Conservation (phyloP, 2,888 invertebrate species). For the Ypsolopha sequella region DNA sequence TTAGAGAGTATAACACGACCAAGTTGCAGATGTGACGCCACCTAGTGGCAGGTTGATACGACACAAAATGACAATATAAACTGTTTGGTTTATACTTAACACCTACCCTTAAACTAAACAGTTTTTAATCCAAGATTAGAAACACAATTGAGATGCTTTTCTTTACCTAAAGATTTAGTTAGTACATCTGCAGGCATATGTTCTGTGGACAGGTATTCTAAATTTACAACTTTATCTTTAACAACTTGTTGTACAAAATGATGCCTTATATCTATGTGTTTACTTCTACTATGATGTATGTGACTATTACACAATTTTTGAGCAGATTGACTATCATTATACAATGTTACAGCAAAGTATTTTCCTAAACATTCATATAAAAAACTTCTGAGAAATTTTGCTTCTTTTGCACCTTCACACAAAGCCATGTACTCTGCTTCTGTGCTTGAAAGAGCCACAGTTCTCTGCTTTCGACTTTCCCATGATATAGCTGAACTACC, state of each 20-base stretch:
- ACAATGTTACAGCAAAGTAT: not conserved
- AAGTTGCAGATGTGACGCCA: too few relatives aligned
- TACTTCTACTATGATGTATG: slow-evolving; percentile 5
- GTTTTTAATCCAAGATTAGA: slow-evolving; percentile 4
- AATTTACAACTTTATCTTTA: slow-evolving; percentile 1
- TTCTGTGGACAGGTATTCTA: slow-evolving; percentile 5
- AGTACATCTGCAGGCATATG: slow-evolving; percentile 5
- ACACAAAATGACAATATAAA: too few relatives aligned
- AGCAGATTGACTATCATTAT: slow-evolving; percentile 2
- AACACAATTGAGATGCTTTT: slow-evolving; percentile 7
- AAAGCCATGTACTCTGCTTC: too few relatives aligned
- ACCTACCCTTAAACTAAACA: slow-evolving; percentile 9
- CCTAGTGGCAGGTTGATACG: too few relatives aligned
- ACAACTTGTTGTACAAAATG: slow-evolving; percentile 1
- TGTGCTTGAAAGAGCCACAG: slow-evolving; percentile 9
- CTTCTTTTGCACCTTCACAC: slow-evolving; percentile 1
- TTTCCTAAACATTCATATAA: not conserved
- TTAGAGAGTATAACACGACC: too few relatives aligned
- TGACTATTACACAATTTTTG: slow-evolving; percentile 6
- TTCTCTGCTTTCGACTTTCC: slow-evolving; percentile 12
- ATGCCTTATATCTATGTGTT: slow-evolving; percentile 7
- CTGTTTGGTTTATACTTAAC: too few relatives aligned
- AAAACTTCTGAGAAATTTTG: not conserved
- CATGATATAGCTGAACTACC: slow-evolving; percentile 7
- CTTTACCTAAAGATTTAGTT: slow-evolving; percentile 7